These are phyloP conservation scores for Callyntrura guangdongensis DNA, from an alignment of 2,888 invertebrate species.

Conservation along the genomic window DNA sequence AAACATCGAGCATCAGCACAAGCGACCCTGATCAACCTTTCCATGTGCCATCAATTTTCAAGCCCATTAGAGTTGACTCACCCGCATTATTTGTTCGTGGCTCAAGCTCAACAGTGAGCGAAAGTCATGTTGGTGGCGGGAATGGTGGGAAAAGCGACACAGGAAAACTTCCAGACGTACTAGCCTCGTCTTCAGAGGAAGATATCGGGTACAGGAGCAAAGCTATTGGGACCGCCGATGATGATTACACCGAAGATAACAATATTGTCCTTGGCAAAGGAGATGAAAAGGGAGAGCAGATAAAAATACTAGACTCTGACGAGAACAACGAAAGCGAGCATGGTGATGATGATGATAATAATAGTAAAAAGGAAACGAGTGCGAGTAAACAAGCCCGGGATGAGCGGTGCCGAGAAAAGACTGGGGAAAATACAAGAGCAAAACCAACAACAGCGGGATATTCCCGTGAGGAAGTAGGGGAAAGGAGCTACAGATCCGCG, in stretches of 20 bases:
- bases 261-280: conserved; percentile 51
- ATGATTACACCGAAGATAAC: conserved; percentile 30
- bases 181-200: conserved; percentile 80
- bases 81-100: conserved; percentile 80
- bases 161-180: conserved; percentile 48
- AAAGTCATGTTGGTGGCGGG: conserved; percentile 30
- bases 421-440: neutral
- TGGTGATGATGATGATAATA: conserved; percentile 14
- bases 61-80: conserved; percentile 83
- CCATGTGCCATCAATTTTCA: conserved; percentile 82
- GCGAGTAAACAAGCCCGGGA: conserved; percentile 11
- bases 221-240: conserved; percentile 80
- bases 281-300: conserved; percentile 72
- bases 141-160: conserved; percentile 26
- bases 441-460: neutral
- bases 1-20: conserved; percentile 75
- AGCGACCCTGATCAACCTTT: conserved; percentile 78
- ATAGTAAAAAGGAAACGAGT: conserved; percentile 32
- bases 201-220: conserved; percentile 79
- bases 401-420: conserved; percentile 25
- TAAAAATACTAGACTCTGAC: conserved; percentile 36
- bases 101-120: conserved; percentile 72
- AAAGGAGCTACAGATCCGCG: conserved; percentile 47
- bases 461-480: conserved; percentile 40
- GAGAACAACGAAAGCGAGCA: conserved; percentile 33